Evolutionary conservation across 2,888 invertebrate genomes (phyloP).

Genomic region (Eurytoma californica): DNA sequence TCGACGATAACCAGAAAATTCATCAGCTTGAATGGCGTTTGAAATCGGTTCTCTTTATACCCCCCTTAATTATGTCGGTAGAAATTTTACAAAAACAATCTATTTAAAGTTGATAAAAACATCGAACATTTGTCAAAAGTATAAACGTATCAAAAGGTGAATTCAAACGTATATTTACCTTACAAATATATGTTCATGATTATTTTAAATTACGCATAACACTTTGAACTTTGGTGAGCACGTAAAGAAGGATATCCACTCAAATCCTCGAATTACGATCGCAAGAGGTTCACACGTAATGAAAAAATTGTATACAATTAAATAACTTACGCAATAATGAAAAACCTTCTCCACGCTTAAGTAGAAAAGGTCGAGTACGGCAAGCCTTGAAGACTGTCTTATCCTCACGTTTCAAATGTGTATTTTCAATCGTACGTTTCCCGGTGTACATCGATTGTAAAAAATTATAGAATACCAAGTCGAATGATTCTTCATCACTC

Average conservation of each 20-base stretch:
- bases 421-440: too few relatives aligned
- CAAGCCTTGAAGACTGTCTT: background rate
- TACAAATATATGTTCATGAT: background rate
- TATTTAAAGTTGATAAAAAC: background rate
- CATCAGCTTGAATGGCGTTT: slow-evolving; percentile 36
- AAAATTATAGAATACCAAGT: too few relatives aligned
- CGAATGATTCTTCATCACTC: too few relatives aligned
- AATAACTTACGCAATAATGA: too few relatives aligned
- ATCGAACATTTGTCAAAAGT: slow-evolving; percentile 9
- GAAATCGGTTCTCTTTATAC: slow-evolving; percentile 3
- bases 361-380: slow-evolving; percentile 2
- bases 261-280: too few relatives aligned
- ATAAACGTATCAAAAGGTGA: slow-evolving; percentile 24
- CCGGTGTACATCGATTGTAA: too few relatives aligned
- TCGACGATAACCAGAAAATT: slow-evolving; percentile 22
- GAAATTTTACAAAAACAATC: slow-evolving; percentile 3
- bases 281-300: too few relatives aligned
- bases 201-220: too few relatives aligned
- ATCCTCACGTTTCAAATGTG: background rate
- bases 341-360: too few relatives aligned
- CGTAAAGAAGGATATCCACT: too few relatives aligned
- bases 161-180: slow-evolving; percentile 1
- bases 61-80: background rate
- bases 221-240: too few relatives aligned
- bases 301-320: too few relatives aligned